Evolutionary conservation across 1,140 invertebrate species (phyloP).

Genomic region (Tetragnatha versicolor): DNA sequence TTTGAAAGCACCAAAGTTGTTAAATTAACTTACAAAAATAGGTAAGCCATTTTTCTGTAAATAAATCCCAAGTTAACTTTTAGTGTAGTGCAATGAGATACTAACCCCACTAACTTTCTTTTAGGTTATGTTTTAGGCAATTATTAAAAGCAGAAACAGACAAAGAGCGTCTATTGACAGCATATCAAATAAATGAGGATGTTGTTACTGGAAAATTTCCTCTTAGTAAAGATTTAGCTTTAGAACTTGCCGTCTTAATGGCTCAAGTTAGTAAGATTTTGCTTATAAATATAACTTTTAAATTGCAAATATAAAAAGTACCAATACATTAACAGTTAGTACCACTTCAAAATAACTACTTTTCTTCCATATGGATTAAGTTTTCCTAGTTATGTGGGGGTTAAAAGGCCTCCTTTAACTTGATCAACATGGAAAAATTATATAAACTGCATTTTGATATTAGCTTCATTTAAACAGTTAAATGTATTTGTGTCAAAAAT

Average conservation of each 20-base stretch:
- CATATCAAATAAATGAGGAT: constrained; percentile 93
- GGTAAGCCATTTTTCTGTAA: constrained; percentile 60
- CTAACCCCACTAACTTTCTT: neutral
- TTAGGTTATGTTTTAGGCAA: constrained; percentile 54
- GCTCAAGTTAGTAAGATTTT: constrained; percentile 72
- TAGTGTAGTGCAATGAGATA: neutral
- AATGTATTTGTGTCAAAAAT: too few relatives aligned
- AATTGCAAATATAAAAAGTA: too few relatives aligned
- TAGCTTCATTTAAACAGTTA: too few relatives aligned
- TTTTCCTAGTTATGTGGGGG: too few relatives aligned
- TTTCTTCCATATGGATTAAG: too few relatives aligned
- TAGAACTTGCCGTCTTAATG: constrained; percentile 91
- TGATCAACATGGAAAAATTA: too few relatives aligned
- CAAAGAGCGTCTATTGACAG: constrained; percentile 85
- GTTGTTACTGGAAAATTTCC: constrained; percentile 79
- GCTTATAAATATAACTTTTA: too few relatives aligned
- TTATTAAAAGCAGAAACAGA: constrained; percentile 85
- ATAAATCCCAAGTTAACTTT: neutral
- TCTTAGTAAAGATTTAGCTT: constrained; percentile 83
- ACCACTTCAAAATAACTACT: too few relatives aligned
- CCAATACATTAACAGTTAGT: too few relatives aligned
- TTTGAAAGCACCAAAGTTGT: constrained; percentile 93
- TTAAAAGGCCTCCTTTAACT: too few relatives aligned
- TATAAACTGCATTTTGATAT: too few relatives aligned
- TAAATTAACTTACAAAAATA: constrained; percentile 87